Evolutionary conservation across 1,140 invertebrate species (phyloP).

Genomic region (Rhagoletis pomonella): DNA sequence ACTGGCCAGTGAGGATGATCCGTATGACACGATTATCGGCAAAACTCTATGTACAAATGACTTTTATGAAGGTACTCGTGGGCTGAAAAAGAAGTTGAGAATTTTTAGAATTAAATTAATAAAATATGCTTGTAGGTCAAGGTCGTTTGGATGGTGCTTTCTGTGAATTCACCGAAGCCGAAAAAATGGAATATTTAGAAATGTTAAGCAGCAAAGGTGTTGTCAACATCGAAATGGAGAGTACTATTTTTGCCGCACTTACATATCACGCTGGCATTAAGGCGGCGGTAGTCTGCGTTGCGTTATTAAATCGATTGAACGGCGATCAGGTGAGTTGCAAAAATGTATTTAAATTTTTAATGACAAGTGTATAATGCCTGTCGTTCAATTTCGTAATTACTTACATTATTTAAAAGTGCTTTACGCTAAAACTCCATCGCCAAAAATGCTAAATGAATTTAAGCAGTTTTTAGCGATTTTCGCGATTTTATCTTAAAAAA

Average conservation of each 20-base stretch:
- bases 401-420: no score
- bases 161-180: constrained; percentile 92
- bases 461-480: no score
- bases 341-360: neutral
- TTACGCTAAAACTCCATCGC: no score
- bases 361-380: neutral
- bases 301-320: constrained; percentile 93
- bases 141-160: constrained; percentile 97
- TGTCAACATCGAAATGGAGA: constrained; percentile 99
- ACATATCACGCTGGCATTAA: constrained; percentile 95
- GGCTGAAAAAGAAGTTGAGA: neutral
- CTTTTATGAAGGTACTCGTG: constrained; percentile 92
- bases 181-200: constrained; percentile 92
- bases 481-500: no score
- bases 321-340: constrained; percentile 88
- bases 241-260: constrained; percentile 88
- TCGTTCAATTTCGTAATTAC: no score
- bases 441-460: no score
- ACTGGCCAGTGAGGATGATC: constrained; percentile 83
- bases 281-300: constrained; percentile 94
- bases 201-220: constrained; percentile 87
- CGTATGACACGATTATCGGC: constrained; percentile 90
- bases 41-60: constrained; percentile 97
- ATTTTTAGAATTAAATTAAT: constrained; percentile 39
- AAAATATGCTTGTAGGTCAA: constrained; percentile 78